Evolutionary conservation across 2,113 vertebrate genomes (phyloP).

Genomic region (Chlamydotis undulata): DNA sequence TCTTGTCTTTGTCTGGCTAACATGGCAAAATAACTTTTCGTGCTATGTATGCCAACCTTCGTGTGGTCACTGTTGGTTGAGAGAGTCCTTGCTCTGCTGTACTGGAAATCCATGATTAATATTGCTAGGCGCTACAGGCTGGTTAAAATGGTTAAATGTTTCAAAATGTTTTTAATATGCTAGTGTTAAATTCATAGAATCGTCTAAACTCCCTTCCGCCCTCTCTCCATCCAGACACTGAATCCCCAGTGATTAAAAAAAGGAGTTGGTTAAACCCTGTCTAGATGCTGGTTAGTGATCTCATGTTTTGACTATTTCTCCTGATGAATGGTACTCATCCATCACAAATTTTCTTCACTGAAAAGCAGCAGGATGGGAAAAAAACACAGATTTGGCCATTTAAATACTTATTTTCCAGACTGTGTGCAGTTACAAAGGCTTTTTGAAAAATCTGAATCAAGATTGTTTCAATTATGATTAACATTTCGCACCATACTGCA

Average conservation of each 20-base stretch:
- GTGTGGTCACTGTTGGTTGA: not conserved
- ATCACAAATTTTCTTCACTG: conserved; percentile 20
- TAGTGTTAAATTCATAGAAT: not conserved
- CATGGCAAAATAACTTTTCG: not conserved
- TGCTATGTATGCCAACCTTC: rapidly evolving
- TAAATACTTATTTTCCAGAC: conserved; percentile 42
- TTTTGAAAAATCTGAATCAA: conserved; percentile 10
- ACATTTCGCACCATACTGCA: not conserved
- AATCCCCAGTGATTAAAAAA: conserved; percentile 33
- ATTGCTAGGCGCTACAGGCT: not conserved
- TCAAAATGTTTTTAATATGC: not conserved
- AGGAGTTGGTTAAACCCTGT: conserved; percentile 34
- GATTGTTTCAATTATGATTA: conserved; percentile 28
- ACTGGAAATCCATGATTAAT: not conserved
- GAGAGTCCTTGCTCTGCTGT: not conserved
- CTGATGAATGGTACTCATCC: conserved; percentile 28
- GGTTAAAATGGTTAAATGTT: not conserved
- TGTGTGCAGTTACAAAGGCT: conserved; percentile 23
- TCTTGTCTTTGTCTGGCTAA: not conserved
- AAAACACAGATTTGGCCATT: not conserved
- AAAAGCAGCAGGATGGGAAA: conserved; percentile 27
- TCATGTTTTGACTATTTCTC: conserved; percentile 57
- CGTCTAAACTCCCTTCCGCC: not conserved
- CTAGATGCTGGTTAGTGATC: conserved; percentile 48
- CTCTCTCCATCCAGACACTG: not conserved